A percentile compares a stretch with the other conserved stretches of the same genome.
Conservation (phyloP, 2,113 vertebrate genomes). For the Eclectus roratus region DNA sequence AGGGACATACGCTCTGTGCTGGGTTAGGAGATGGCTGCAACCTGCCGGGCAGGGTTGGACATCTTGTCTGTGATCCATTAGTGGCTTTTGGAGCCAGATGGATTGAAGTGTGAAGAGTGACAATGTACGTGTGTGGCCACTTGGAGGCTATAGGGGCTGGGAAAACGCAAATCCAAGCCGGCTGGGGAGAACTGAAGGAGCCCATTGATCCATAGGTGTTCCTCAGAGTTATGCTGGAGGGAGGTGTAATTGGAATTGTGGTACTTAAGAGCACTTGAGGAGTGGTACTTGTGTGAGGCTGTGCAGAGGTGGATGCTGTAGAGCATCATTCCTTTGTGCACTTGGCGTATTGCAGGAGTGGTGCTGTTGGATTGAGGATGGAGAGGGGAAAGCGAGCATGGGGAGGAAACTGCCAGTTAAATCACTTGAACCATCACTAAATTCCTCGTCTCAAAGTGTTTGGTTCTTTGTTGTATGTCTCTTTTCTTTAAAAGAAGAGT, state of each 20-base stretch:
- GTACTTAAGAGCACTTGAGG: background rate
- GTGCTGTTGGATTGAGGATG: background rate
- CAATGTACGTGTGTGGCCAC: rapidly evolving
- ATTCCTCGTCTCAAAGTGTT: background rate
- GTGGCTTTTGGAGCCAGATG: background rate
- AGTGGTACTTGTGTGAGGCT: background rate
- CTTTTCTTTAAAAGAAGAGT: background rate
- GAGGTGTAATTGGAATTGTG: background rate
- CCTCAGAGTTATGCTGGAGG: background rate
- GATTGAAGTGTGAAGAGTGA: rapidly evolving
- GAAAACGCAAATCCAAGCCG: background rate
- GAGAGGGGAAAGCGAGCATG: background rate
- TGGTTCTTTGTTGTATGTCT: background rate
- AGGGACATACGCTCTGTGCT: rapidly evolving
- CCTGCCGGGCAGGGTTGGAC: background rate
- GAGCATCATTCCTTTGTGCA: background rate
- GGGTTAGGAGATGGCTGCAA: background rate
- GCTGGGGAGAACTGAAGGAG: background rate
- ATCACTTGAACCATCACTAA: background rate
- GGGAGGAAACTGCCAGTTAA: background rate
- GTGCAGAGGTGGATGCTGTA: background rate
- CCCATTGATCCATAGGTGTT: rapidly evolving
- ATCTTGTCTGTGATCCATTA: background rate
- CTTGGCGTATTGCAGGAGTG: background rate
- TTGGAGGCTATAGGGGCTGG: background rate